Percentiles rank a stretch among this genome's conserved stretches.
Conservation (phyloP, 1,140 invertebrate species). For the Mya arenaria region DNA sequence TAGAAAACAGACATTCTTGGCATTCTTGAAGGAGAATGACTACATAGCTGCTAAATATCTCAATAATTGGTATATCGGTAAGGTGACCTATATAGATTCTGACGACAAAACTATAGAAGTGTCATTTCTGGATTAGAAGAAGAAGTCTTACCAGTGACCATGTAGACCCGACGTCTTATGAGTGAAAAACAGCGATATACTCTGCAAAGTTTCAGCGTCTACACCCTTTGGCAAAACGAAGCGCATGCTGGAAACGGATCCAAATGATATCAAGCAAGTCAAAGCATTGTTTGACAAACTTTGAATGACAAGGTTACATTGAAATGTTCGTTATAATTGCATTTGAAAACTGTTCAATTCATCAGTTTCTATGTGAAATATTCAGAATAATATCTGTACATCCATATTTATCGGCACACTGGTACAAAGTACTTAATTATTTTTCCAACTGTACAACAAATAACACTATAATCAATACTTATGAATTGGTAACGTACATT, state of each 20-base stretch:
- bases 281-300: slow-evolving; percentile 2
- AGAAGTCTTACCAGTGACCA: slow-evolving; percentile 18
- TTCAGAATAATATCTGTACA: no score
- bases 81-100: background rate
- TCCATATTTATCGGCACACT: no score
- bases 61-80: slow-evolving; percentile 30
- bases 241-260: background rate
- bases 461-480: no score
- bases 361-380: no score
- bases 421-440: no score
- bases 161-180: slow-evolving; percentile 6
- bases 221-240: background rate
- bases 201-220: slow-evolving; percentile 5
- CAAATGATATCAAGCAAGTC: background rate
- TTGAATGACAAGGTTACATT: no score
- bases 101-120: slow-evolving; percentile 12
- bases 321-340: no score
- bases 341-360: no score
- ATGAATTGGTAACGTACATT: no score
- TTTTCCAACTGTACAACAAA: no score
- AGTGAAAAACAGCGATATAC: background rate
- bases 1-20: no score
- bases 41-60: slow-evolving; percentile 10
- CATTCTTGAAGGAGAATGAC: background rate
- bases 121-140: slow-evolving; percentile 9